Conservation (phyloP, 2,888 invertebrate species). For the Trichopoda pennipes region DNA sequence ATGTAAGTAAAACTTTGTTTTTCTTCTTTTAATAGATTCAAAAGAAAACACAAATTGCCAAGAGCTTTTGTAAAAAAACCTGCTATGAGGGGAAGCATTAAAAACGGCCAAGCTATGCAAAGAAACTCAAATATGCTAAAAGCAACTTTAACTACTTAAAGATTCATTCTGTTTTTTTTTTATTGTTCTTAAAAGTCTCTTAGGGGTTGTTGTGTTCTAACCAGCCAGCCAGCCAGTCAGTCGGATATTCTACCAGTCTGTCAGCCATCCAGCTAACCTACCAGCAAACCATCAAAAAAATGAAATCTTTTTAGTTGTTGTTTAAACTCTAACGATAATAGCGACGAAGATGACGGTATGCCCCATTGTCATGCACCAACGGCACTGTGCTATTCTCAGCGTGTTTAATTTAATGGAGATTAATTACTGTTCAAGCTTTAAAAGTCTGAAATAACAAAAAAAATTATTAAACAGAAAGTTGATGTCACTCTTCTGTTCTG, state of each 20-base stretch:
- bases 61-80: constrained; percentile 4
- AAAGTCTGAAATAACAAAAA: constrained; percentile 3
- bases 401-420: constrained; percentile 62
- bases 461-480: not conserved
- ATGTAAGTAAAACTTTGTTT: not conserved
- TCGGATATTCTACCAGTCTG: not conserved
- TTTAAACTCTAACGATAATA: constrained; percentile 21
- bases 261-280: not conserved
- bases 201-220: not conserved
- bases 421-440: constrained; percentile 54
- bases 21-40: not conserved
- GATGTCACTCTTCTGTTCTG: constrained; percentile 34
- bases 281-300: constrained; percentile 31
- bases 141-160: constrained; percentile 18
- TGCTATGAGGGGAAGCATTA: not conserved
- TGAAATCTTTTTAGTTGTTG: constrained; percentile 7
- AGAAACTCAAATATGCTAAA: constrained; percentile 6
- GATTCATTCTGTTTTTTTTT: constrained; percentile 23
- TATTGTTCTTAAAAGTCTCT: not conserved
- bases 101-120: not conserved
- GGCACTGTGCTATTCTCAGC: constrained; percentile 4
- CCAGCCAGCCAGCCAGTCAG: not conserved
- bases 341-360: not conserved
- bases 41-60: not conserved
- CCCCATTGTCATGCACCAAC: constrained; percentile 28